Evolutionary conservation across 2,113 vertebrate species (phyloP).

Genomic region (Rallus limicola): DNA sequence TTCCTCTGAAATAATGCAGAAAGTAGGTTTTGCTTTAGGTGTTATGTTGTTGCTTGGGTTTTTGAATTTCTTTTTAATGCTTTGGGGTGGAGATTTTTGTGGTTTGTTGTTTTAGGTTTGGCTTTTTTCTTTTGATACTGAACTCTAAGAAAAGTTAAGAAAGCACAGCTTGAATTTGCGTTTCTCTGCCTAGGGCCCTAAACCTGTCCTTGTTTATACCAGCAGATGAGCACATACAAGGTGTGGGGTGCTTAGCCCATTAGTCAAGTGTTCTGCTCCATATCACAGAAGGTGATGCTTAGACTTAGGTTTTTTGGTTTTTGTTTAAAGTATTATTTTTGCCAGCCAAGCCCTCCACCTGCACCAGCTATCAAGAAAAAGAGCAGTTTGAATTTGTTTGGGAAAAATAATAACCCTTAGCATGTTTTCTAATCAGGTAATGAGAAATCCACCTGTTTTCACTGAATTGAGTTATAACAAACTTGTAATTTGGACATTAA

Average conservation of each 20-base stretch:
- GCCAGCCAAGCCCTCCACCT: not conserved
- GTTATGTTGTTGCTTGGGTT: rapidly evolving
- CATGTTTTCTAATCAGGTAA: not conserved
- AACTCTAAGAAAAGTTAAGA: not conserved
- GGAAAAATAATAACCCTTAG: not conserved
- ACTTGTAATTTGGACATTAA: not conserved
- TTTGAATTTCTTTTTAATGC: not conserved
- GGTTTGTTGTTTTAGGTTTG: not conserved
- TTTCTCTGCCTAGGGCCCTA: not conserved
- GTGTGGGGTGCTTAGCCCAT: not conserved
- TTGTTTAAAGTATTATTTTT: not conserved
- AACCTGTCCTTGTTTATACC: not conserved
- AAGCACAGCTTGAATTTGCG: not conserved
- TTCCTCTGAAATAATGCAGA: not conserved
- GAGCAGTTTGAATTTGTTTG: not conserved
- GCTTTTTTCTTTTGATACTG: not conserved
- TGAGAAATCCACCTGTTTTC: not conserved
- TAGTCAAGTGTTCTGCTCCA: not conserved
- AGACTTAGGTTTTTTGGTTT: not conserved
- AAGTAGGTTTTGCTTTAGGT: not conserved
- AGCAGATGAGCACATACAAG: not conserved
- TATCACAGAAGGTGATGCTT: not conserved
- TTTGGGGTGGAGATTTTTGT: not conserved
- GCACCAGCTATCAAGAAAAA: not conserved
- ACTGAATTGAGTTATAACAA: not conserved